Conservation (phyloP, 2,888 invertebrate species). For the Pomacea canaliculata region DNA sequence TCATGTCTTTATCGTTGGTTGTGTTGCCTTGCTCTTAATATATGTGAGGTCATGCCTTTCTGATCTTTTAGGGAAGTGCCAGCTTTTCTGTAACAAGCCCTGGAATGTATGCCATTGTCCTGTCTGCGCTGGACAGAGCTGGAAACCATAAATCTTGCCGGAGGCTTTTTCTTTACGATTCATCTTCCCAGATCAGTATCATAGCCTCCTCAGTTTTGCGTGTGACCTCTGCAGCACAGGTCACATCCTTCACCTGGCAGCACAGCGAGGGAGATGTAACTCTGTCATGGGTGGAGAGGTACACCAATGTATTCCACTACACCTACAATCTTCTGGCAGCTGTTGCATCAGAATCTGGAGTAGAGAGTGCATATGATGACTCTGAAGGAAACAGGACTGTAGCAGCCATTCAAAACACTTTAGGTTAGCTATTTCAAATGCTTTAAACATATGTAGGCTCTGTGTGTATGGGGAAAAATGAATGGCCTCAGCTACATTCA, state of each 20-base stretch:
- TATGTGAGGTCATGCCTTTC: too few relatives aligned
- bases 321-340: slow-evolving; percentile 27
- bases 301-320: slow-evolving; percentile 29
- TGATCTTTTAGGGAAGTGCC: not conserved
- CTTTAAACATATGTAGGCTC: not conserved
- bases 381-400: slow-evolving; percentile 24
- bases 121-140: slow-evolving; percentile 25
- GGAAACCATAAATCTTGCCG: slow-evolving; percentile 24
- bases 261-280: slow-evolving; percentile 17
- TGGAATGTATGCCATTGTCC: slow-evolving; percentile 25
- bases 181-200: slow-evolving; percentile 17
- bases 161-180: slow-evolving; percentile 29
- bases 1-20: not conserved
- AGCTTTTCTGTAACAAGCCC: slow-evolving; percentile 4
- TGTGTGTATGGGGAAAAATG: too few relatives aligned
- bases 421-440: slow-evolving; percentile 16
- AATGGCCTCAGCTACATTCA: too few relatives aligned
- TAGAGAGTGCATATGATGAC: slow-evolving; percentile 30
- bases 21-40: too few relatives aligned
- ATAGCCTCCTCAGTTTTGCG: slow-evolving; percentile 6
- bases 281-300: slow-evolving; percentile 27
- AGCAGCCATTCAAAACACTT: slow-evolving; percentile 19
- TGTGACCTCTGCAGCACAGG: slow-evolving; percentile 25
- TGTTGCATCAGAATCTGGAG: slow-evolving; percentile 12
- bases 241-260: slow-evolving; percentile 28